Conservation (phyloP, 2,888 invertebrate genomes). For the Drosophila affinis region DNA sequence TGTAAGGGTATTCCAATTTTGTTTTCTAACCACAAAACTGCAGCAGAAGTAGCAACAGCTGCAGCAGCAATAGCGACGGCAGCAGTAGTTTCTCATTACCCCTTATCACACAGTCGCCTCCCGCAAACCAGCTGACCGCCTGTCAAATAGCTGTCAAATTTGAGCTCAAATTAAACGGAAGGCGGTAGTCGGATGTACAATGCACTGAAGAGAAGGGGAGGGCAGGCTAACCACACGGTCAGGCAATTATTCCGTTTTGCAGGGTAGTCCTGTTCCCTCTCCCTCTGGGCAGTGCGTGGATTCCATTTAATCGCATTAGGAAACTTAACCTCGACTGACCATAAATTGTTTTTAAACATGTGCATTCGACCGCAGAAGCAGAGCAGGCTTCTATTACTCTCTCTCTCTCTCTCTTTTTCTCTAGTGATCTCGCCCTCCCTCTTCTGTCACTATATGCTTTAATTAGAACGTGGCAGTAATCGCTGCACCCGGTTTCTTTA, state of each 20-base stretch:
- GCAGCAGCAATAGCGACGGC: not conserved
- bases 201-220: not conserved
- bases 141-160: constrained; percentile 76
- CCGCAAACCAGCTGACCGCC: constrained; percentile 14
- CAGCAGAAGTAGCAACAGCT: not conserved
- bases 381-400: not conserved
- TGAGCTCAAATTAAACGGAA: constrained; percentile 64
- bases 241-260: constrained; percentile 20
- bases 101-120: not conserved
- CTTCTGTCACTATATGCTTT: not conserved
- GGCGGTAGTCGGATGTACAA: constrained; percentile 15
- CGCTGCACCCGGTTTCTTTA: constrained; percentile 13
- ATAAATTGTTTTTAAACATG: constrained; percentile 32
- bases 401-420: not conserved
- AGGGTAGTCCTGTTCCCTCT: not conserved
- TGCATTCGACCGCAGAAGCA: constrained; percentile 7
- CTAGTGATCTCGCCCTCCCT: not conserved
- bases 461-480: constrained; percentile 35
- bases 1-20: too few relatives aligned
- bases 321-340: constrained; percentile 31
- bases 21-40: too few relatives aligned
- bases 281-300: not conserved
- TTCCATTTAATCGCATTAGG: constrained; percentile 36
- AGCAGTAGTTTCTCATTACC: constrained; percentile 26
- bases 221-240: not conserved